phyloP scores from a whole-genome alignment of 2,113 vertebrate species.

The Columba livia region DNA sequence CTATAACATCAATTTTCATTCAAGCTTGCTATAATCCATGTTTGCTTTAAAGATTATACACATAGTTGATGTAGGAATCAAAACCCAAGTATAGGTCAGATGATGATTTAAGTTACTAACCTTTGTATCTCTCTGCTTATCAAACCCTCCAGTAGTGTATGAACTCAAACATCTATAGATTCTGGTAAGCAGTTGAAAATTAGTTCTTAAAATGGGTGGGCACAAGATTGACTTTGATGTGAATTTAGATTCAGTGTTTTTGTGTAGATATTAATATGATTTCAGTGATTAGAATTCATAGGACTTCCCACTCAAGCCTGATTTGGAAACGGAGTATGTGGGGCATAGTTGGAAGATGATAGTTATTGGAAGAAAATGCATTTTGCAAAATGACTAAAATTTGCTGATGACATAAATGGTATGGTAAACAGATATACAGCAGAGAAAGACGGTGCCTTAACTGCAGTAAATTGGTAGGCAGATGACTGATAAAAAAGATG shows the following conservation, averaged over 20 bases:
- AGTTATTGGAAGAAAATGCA: constrained; percentile 6
- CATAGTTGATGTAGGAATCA: constrained; percentile 44
- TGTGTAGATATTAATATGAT: neutral
- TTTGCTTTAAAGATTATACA: constrained; percentile 66
- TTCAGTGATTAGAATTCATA: constrained; percentile 43
- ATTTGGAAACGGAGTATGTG: neutral
- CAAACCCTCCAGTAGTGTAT: constrained; percentile 41
- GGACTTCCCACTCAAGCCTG: neutral
- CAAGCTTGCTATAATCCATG: constrained; percentile 34
- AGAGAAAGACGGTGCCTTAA: neutral
- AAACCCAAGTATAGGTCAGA: constrained; percentile 43
- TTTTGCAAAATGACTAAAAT: constrained; percentile 9
- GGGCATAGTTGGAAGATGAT: neutral
- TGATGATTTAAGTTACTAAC: constrained; percentile 51
- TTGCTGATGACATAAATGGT: neutral
- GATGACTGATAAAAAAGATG: neutral
- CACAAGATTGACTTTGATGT: neutral
- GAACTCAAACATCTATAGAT: constrained; percentile 35
- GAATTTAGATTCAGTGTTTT: neutral
- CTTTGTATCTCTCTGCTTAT: constrained; percentile 17
- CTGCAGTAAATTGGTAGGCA: neutral
- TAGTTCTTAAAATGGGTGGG: constrained; percentile 41
- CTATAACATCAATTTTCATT: constrained; percentile 48
- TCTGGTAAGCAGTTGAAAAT: constrained; percentile 22
- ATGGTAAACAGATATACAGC: neutral